Base-by-base conservation (phyloP, 1,140 invertebrate species). In the Bemisia tabaci region DNA sequence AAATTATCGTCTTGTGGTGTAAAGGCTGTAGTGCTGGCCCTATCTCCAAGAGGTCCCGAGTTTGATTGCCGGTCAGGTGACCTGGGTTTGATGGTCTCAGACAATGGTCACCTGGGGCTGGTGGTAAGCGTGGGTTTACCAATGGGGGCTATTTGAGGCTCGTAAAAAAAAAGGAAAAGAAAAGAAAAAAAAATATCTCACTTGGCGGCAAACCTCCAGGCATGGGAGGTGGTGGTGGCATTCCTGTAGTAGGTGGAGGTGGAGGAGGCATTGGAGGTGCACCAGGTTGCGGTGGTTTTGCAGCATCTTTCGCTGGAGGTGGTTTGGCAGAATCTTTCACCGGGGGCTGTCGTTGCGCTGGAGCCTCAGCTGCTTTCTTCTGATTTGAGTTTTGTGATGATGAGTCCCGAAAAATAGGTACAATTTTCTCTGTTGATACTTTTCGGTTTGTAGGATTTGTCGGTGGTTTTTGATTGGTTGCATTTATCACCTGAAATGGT, bases 221-320 rank as follows among this genome's bases (percentile, higher is more conserved):
- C 59, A 61, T 27, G 12, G 63, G 71, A 70, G 24, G 74, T 58
- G 69, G 65, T 69, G 68, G 79, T 72, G 25, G 72, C 75, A 71
- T 78, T 74, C 1, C 68, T 75, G 69, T 39, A 2, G 85, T 83
- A 11, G 84, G 83, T n/a, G 87, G 87, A 48, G 87, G 87, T 66
- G 88, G 83, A 69, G 87, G 86, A 63, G 86, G 85, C 64, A 87
- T 87, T 1, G 85, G 85, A 2, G 83, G 82, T 73, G 78, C 75
- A 22, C 79, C 77, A 61, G 79, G 79, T 59, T 77, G 78, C 48
- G 79, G 75, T 12, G 78, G 79, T 66, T 79, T 79, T 23, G 80
- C 69, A 68, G 80, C 74, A 67, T 77, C 79, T 79, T 69, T 59
- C 26, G 21, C 22, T 33, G 39, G 64, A 11, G 58, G 21, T 60